phyloP scores from a whole-genome alignment of 2,113 vertebrate species.

The Urocolius indicus region DNA sequence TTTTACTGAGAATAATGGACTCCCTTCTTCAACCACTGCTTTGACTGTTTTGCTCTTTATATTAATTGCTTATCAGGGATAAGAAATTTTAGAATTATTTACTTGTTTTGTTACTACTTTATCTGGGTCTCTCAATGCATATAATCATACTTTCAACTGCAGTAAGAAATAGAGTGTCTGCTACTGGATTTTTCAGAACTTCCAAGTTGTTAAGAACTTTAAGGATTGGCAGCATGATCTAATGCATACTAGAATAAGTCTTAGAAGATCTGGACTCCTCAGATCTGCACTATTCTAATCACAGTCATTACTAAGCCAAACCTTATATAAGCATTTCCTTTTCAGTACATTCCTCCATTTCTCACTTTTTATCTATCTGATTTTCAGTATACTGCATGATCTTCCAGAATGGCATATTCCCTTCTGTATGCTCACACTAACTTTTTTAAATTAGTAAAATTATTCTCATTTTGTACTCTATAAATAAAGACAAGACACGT shows the following conservation, averaged over 20 bases:
- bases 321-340: neutral
- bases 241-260: neutral
- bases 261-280: slow-evolving; percentile 2
- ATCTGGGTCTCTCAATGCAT: neutral
- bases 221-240: neutral
- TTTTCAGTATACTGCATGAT: neutral
- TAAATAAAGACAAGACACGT: slow-evolving; percentile 1
- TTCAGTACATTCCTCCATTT: neutral
- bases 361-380: neutral
- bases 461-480: neutral
- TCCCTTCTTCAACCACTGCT: neutral
- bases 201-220: neutral
- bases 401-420: neutral
- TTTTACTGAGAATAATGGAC: neutral
- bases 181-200: neutral
- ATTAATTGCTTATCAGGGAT: neutral
- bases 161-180: neutral
- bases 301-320: neutral
- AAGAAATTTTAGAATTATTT: neutral
- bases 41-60: neutral
- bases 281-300: neutral
- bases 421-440: neutral
- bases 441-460: slow-evolving; percentile 3
- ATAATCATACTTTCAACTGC: neutral
- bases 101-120: neutral